Base-by-base conservation (phyloP, 2,797 vertebrate species). In the Florisuga fusca region DNA sequence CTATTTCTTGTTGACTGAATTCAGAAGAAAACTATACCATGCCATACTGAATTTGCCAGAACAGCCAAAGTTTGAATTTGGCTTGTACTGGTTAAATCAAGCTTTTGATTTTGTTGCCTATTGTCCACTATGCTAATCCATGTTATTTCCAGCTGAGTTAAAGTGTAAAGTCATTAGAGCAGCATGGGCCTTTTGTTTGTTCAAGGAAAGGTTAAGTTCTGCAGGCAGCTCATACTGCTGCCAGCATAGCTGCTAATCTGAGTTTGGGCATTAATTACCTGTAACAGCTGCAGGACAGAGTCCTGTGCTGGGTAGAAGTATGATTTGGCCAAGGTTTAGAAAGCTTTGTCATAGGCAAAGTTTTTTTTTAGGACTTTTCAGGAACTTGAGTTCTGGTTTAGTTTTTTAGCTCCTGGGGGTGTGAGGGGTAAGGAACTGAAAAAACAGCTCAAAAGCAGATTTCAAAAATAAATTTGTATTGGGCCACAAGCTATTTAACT, bases 121-220 rank as follows among this genome's bases (percentile, higher is more conserved):
- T 88, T 94, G 89, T 92, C 88, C 75, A 25, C 66, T 91, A 90
- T 93, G 93, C 85, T 95, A 71, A 94, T 96, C 89, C 38, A 13
- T 72, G 71, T 95, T 86, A 85, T 66, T 95, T 94, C 94, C 77
- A 88, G 88, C 90, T 90, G 93, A 96, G 83, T 45, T 93, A 71
- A 95, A 93, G 79, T 73, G 91, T 92, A 89, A 95, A 95, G 97
- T 97, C 81, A 41, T 93, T 90, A 77, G 69, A 96, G 78, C 94
- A 90, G 79, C 12, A 0, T 95, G 85, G 90, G 88, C 85, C 89
- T 90, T 94, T 92, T 94, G 93, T 94, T 95, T 83, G 51, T 90
- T 63, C 48, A 71, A 82, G 77, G 58, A 82, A 78, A 87, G 90
- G 94, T 94, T 93, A 84, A 95, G 10, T 83, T 85, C 68, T 75